Evolutionary conservation across 2,113 vertebrate species (phyloP).

Genomic region (Entomyzon cyanotis): DNA sequence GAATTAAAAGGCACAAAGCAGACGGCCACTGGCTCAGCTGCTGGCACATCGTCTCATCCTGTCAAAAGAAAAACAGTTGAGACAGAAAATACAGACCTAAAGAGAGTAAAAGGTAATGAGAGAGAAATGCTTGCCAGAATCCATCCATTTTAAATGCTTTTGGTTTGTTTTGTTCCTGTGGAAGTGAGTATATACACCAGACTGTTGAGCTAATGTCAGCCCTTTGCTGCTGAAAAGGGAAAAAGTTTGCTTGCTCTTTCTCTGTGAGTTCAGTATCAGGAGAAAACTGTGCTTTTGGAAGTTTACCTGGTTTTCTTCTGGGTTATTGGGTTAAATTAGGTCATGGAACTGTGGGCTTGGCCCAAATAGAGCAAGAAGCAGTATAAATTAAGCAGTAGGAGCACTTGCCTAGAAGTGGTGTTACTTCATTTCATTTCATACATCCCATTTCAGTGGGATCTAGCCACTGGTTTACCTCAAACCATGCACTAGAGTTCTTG

Average conservation of each 20-base stretch:
- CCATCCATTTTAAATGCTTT: background rate
- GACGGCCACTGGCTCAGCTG: background rate
- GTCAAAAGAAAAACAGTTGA: conserved; percentile 82
- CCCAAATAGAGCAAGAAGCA: background rate
- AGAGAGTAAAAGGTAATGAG: conserved; percentile 74
- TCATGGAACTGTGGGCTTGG: background rate
- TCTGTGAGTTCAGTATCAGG: background rate
- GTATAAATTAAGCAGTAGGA: background rate
- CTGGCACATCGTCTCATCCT: conserved; percentile 26
- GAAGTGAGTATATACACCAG: background rate
- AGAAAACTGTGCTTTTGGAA: background rate
- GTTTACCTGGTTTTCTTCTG: background rate
- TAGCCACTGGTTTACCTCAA: background rate
- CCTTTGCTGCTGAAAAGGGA: background rate
- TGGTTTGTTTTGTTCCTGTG: background rate
- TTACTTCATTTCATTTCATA: background rate
- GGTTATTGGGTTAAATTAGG: background rate
- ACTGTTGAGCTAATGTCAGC: background rate
- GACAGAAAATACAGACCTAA: conserved; percentile 64
- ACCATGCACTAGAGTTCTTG: background rate
- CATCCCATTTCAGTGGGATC: background rate
- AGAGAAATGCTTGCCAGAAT: background rate
- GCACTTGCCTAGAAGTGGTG: background rate
- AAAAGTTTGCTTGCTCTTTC: background rate
- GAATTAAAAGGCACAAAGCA: conserved; percentile 81